Evolutionary conservation across 2,113 vertebrate genomes (phyloP), one percentile per base, ranked within the genome.

Genomic region (Capreolus pygargus): DNA sequence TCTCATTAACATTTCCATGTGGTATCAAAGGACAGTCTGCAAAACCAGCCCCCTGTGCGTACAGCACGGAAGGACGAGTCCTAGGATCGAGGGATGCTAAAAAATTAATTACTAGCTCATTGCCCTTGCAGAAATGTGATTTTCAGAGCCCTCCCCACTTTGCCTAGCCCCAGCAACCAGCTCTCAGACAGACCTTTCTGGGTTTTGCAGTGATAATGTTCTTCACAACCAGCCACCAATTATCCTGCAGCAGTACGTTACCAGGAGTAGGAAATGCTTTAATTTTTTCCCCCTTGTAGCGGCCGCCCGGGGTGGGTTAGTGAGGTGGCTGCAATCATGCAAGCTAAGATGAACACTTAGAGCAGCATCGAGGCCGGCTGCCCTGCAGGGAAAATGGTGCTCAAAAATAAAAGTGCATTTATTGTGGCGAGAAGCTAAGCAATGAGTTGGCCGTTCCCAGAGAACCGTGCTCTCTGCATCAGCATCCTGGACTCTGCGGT

Each of bases 1-100:
- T 98, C 99, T 99, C 99, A 99, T 99, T 99, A 99, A 98, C 99
- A 99, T 99, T 99, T 99, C 99, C 99, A 99, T 98, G 97, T 99
- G 98, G 98, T 98, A 99, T 99, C 99, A 99, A 99, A 99, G 98
- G 97, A 97, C 61, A 96, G 61, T 98, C 98, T 98, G 89, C 76
- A 97, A 98, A 98, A 94, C 78, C 91, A 57, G 93, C 57, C 57
- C 57, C 27, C 43, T 4, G 45, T 27, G 81, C 54, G 36, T 21
- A 97, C 86, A 96, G 95, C 98, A 98, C 89, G 39, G 43, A 84
- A 96, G 93, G 95, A 94, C 85, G 97, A 97, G 96, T 95, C 94
- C 91, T 89, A 87, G 78, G 27, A 96, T 0, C 7, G 94, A 91
- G 97, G 1, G 19, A 94, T 89, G 95, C 79, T 91, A 94, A 96